Evolutionary conservation across 1,140 invertebrate species (phyloP), one percentile per base, ranked within the genome.

Genomic region (Drosophila ohnishii): DNA sequence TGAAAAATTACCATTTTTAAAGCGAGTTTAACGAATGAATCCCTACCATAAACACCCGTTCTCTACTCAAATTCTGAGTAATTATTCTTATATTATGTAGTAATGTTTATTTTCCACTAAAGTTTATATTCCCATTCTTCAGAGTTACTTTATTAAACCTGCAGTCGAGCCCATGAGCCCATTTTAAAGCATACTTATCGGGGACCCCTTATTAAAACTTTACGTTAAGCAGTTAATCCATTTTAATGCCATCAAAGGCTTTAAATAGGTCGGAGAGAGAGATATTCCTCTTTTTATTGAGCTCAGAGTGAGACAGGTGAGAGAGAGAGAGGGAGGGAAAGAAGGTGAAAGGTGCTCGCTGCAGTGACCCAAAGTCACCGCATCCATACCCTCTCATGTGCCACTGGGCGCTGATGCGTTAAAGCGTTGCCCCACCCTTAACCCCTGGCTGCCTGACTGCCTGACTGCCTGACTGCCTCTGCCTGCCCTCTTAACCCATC

Each of bases 381-480:
- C 11, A 51, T 34, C 56, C n/a, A 59, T 32, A 13, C 28, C 39
- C 7, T 14, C 25, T 10, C 44, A 13, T 69, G 48, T 50, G 48
- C 5, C 28, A 28, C 47, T 42, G 35, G 37, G 70, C 48, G 50
- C 30, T 57, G 62, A 63, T 56, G 69, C 70, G 63, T 80, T 70
- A 70, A 80, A 70, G 63, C 50, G 48, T 32, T 56, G 42, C 45
- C 48, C 55, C 40, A 44, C 45, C 42, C 28, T 32, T 65, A 28
- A 51, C 47, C 63, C 45, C 13, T 45, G 16, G 11, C 13, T 22
- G 32, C 32, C 11, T 16, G 16, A 9, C 13, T 22, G 32, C 32
- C 11, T 16, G 47, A 9, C 28, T 25, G 13, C 39, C n/a, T 11
- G 22, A 48, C 58, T 35, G 37, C 37, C n/a, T 44, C 53, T 42